Evolutionary conservation across 2,113 vertebrate species (phyloP), one percentile per base, ranked within the genome.

Genomic region (Calyptommatus sinebrachiatus): DNA sequence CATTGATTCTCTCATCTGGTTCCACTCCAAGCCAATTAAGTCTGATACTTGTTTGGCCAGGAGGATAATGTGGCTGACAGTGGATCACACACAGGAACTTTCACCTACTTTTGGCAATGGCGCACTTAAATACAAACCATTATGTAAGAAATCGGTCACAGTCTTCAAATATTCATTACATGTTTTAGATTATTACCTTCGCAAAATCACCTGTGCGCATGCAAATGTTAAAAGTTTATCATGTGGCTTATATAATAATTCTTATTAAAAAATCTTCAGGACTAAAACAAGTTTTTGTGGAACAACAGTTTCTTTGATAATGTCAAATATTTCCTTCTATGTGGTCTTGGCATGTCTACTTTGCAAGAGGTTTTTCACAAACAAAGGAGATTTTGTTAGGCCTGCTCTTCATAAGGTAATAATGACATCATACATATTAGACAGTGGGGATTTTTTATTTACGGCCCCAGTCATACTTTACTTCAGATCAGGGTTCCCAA

Each of bases 71-170:
- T 63, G n/a, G 20, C n/a, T 79, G 61, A 26, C 9, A 24, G 63
- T 71, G 31, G 69, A 48, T 79, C 41, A 18, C 41, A 26, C 61
- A 48, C 4, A 22, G 16, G 71, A 78, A 75, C 66, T 84, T 90
- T 89, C 83, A 85, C 73, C 77, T 87, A 85, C 75, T 86, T 89
- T 76, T 85, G 77, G 20, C 87, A 86, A 87, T 93, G 89, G 93
- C 78, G 94, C 86, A 87, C 89, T 94, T 89, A 92, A 88, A 69
- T 6, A 92, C 93, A 94, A 90, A 90, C 82, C 89, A 92, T 94
- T 92, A 94, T 76, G 85, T 83, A 86, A 86, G 84, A 90, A 87
- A 91, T 89, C n/a, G n/a, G 91, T 85, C 88, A 87, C 83, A 85
- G 79, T 91, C 91, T 76, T 91, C 88, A 90, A 93, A 92, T 89